Conservation (phyloP, 35 echinoderm and acorn worm genomes). For the Chiridota heheva region DNA sequence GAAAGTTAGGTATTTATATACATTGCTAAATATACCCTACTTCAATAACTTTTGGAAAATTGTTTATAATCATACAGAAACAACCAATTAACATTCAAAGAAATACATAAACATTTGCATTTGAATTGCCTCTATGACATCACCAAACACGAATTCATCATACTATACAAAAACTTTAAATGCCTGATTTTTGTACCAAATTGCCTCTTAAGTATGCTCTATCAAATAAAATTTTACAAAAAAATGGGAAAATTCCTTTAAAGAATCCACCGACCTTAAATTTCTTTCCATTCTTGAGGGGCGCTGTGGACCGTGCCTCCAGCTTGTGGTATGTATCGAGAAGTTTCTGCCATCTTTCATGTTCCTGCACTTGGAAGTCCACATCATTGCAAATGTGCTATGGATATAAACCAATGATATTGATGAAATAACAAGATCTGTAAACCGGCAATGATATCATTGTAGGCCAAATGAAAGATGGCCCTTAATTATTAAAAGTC, state of each 20-base stretch:
- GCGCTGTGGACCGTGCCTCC: constrained; percentile 80
- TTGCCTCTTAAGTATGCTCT: neutral
- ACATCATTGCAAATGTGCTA: constrained; percentile 88
- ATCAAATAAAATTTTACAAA: too few species aligned
- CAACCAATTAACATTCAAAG: too few species aligned
- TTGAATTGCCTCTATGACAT: too few species aligned
- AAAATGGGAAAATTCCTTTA: neutral
- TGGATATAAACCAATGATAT: neutral
- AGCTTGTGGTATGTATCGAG: constrained; percentile 93
- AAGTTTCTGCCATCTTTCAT: constrained; percentile 74
- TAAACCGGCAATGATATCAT: neutral
- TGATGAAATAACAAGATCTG: neutral
- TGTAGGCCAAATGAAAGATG: neutral
- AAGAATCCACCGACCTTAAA: constrained; percentile 74
- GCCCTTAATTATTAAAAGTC: too few species aligned
- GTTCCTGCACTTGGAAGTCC: constrained; percentile 70
- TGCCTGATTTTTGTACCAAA: neutral
- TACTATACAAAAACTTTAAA: too few species aligned
- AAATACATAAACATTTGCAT: too few species aligned
- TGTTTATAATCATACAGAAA: too few species aligned
- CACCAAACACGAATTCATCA: too few species aligned
- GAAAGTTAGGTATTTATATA: too few species aligned
- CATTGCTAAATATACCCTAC: too few species aligned
- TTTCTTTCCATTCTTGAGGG: constrained; percentile 92
- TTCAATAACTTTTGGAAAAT: too few species aligned